Percentiles rank a stretch among this genome's conserved stretches.
Conservation (phyloP, 2,888 invertebrate species). For the Microplitis manilae region DNA sequence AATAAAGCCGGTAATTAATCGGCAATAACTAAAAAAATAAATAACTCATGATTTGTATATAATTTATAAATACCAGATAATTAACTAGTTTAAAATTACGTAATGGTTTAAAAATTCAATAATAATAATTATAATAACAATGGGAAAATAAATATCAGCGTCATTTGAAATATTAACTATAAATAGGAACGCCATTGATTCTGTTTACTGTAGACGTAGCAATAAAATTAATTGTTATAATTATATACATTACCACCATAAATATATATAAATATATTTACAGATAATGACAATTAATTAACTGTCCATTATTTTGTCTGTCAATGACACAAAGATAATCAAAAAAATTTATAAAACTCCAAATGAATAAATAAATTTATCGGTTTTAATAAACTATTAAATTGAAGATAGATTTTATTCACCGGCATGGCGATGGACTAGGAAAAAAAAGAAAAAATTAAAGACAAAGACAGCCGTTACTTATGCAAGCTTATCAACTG, state of each 20-base stretch:
- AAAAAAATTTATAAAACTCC: background rate
- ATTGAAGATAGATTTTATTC: slow-evolving; percentile 35
- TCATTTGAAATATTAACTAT: slow-evolving; percentile 19
- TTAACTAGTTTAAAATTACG: background rate
- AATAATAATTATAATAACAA: slow-evolving; percentile 11
- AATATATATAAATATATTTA: slow-evolving; percentile 12
- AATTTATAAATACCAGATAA: background rate
- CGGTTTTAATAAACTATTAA: slow-evolving; percentile 19
- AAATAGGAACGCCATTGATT: slow-evolving; percentile 46
- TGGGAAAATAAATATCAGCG: slow-evolving; percentile 10
- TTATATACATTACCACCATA: background rate
- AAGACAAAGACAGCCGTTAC: slow-evolving; percentile 40
- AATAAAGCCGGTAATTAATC: background rate
- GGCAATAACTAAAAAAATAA: slow-evolving; percentile 30
- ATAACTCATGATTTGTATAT: background rate
- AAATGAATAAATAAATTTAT: slow-evolving; percentile 11
- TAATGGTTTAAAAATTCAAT: background rate
- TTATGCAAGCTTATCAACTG: slow-evolving; percentile 58
- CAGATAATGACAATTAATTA: background rate
- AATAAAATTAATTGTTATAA: background rate
- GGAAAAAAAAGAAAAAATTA: slow-evolving; percentile 34
- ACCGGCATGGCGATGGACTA: slow-evolving; percentile 52
- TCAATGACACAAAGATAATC: background rate
- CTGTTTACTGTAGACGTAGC: slow-evolving; percentile 43
- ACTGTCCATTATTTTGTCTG: background rate